phyloP scores from a whole-genome alignment of 2,113 vertebrate genomes.

The Machaerirhynchus nigripectus region DNA sequence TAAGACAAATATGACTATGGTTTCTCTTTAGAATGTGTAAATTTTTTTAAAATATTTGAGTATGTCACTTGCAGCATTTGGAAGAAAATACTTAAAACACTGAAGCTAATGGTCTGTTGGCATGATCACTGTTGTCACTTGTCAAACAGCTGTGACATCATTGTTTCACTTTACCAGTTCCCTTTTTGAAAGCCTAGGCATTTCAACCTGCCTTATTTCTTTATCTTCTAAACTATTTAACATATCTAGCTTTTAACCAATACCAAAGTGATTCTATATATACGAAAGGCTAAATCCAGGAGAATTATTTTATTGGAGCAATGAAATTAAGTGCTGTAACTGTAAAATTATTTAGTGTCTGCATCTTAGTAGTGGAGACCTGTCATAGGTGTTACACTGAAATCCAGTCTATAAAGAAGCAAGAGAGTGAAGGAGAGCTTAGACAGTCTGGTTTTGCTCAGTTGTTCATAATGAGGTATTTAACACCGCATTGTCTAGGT shows the following conservation, averaged over 20 bases:
- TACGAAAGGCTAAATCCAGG: not conserved
- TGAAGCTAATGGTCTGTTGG: not conserved
- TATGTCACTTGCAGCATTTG: not conserved
- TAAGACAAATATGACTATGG: not conserved
- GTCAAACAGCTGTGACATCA: not conserved
- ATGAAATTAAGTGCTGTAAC: not conserved
- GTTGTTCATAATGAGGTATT: not conserved
- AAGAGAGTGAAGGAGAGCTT: not conserved
- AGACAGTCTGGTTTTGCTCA: not conserved
- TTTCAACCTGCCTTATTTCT: not conserved
- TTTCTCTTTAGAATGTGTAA: not conserved
- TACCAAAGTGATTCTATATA: not conserved
- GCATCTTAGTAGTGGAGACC: not conserved
- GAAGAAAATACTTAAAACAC: not conserved
- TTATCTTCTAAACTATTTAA: not conserved
- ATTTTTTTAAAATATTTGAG: not conserved
- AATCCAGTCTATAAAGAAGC: not conserved
- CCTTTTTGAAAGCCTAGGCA: not conserved
- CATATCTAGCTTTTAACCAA: not conserved
- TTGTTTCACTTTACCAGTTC: not conserved
- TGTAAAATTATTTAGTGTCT: not conserved
- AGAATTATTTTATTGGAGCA: not conserved
- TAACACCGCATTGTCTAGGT: not conserved
- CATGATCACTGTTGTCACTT: not conserved
- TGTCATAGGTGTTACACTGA: not conserved